Conservation (phyloP, 2,113 vertebrate species). For the Gambusia affinis region DNA sequence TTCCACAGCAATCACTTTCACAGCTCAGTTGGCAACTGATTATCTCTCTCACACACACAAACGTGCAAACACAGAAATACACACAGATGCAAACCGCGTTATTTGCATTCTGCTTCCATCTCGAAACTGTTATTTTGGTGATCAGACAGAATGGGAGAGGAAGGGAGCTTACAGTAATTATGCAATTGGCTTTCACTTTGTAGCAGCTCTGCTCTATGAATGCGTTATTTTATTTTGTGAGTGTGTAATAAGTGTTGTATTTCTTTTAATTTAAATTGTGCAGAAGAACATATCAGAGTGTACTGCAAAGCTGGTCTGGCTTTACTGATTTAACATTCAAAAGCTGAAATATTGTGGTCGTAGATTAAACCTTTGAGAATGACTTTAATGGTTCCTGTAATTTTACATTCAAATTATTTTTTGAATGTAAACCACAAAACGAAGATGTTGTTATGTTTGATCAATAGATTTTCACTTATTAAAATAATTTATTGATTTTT, state of each 20-base stretch:
- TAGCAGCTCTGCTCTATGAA: constrained; percentile 38
- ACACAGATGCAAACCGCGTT: constrained; percentile 43
- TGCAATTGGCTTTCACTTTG: constrained; percentile 53
- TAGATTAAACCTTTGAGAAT: not conserved
- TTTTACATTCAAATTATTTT: not conserved
- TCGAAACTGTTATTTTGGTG: constrained; percentile 69
- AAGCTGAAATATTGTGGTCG: not conserved
- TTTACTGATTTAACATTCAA: constrained; percentile 22
- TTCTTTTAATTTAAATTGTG: constrained; percentile 26
- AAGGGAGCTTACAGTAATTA: constrained; percentile 60
- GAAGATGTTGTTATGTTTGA: not conserved
- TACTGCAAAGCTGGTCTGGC: constrained; percentile 3
- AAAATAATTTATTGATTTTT: no score
- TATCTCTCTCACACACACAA: constrained; percentile 61
- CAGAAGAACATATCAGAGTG: constrained; percentile 24
- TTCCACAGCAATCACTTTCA: constrained; percentile 71
- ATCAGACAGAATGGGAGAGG: constrained; percentile 54
- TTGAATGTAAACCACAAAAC: not conserved
- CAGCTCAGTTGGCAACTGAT: constrained; percentile 73
- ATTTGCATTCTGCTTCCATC: constrained; percentile 63
- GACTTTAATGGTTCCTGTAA: not conserved
- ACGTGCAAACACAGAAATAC: constrained; percentile 53
- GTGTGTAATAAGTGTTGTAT: constrained; percentile 14
- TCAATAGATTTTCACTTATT: not conserved
- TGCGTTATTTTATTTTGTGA: constrained; percentile 35